Percentiles rank a stretch among this genome's conserved stretches.
These are phyloP conservation scores for Leptosomus discolor DNA, from an alignment of 2,113 vertebrate species.

Conservation along the genomic window DNA sequence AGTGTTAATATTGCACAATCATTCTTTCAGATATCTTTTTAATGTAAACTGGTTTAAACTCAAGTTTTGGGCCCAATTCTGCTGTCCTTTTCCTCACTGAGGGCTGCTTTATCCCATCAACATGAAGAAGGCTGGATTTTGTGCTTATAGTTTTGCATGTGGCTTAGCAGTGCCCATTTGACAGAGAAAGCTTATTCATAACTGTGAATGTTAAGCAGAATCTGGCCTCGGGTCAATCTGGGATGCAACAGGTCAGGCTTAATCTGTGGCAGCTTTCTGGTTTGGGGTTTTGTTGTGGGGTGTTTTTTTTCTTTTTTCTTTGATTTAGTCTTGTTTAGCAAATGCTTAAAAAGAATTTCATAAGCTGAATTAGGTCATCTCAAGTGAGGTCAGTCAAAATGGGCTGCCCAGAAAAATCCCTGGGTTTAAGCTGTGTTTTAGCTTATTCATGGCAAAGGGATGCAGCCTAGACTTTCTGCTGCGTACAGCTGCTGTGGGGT, in stretches of 20 bases:
- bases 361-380: background rate
- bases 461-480: background rate
- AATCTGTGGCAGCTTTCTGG: background rate
- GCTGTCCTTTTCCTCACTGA: background rate
- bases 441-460: background rate
- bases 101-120: background rate
- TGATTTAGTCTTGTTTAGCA: background rate
- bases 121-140: background rate
- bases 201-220: background rate
- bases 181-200: background rate
- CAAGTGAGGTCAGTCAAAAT: background rate
- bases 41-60: background rate
- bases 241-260: background rate
- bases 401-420: background rate
- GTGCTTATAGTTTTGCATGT: background rate
- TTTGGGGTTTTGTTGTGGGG: too few species aligned
- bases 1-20: background rate
- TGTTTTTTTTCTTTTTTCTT: background rate
- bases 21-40: background rate
- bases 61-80: background rate
- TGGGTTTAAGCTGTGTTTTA: background rate
- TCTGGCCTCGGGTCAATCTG: background rate
- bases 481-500: background rate
- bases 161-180: background rate
- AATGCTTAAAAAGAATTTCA: background rate